Percentiles rank a stretch among this genome's conserved stretches.
phyloP scores from a whole-genome alignment of 2,113 vertebrate species.

The Eptesicus fuscus region DNA sequence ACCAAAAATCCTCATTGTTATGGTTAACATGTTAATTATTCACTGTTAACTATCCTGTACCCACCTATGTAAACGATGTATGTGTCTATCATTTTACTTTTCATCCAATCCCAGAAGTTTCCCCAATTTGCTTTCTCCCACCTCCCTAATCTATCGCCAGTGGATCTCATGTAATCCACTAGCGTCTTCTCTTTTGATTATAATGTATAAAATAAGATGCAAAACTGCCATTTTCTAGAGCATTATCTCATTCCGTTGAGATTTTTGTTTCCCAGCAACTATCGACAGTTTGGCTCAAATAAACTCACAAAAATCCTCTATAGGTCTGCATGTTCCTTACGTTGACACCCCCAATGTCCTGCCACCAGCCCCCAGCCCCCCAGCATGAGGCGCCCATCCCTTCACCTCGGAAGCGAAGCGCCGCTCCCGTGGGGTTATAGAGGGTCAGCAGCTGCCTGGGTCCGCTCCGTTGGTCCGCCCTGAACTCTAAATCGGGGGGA shows the following conservation, averaged over 20 bases:
- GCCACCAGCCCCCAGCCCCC: background rate
- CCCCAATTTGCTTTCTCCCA: background rate
- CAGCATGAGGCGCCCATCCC: background rate
- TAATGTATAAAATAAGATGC: background rate
- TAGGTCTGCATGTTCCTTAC: background rate
- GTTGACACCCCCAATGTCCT: background rate
- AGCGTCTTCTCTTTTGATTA: background rate
- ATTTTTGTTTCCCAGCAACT: background rate
- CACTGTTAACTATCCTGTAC: background rate
- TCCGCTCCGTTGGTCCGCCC: conserved; percentile 73
- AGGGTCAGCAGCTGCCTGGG: conserved; percentile 80
- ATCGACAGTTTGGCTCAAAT: background rate
- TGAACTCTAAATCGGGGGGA: conserved; percentile 78
- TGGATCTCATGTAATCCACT: background rate
- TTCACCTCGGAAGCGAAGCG: conserved; percentile 78
- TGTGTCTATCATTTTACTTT: background rate
- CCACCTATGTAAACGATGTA: background rate
- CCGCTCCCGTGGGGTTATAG: conserved; percentile 79
- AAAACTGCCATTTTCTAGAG: background rate
- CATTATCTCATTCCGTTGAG: background rate
- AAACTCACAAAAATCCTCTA: background rate
- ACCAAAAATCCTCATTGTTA: background rate
- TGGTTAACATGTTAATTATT: background rate
- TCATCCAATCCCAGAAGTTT: background rate
- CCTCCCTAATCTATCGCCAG: background rate